These are phyloP conservation scores for Ancistrus triradiatus DNA, from an alignment of 2,113 vertebrate genomes.

Conservation along the genomic window DNA sequence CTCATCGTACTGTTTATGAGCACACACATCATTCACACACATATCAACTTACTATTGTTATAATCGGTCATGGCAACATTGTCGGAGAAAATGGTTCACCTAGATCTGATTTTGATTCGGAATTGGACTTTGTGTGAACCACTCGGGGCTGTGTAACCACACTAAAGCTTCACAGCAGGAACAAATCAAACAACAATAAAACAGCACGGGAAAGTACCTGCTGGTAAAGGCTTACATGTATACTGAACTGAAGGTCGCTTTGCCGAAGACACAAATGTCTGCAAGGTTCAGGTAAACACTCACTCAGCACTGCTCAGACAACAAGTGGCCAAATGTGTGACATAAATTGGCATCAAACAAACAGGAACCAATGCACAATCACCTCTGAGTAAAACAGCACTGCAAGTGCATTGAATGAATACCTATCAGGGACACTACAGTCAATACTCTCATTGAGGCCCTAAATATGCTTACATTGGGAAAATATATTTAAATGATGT, in stretches of 20 bases:
- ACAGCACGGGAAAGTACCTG: background rate
- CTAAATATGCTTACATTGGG: constrained; percentile 67
- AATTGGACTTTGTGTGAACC: background rate
- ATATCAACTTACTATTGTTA: background rate
- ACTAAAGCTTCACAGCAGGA: constrained; percentile 3
- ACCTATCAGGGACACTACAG: constrained; percentile 9
- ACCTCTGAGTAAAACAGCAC: constrained; percentile 21
- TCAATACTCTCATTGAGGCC: constrained; percentile 83
- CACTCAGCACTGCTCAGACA: constrained; percentile 6
- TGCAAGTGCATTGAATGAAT: constrained; percentile 64
- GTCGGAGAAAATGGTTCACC: no score
- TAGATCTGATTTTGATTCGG: no score
- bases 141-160: background rate
- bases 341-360: no score
- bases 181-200: no score
- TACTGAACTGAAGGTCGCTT: background rate
- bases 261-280: background rate
- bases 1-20: constrained; percentile 21
- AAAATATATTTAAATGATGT: no score
- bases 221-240: background rate
- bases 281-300: constrained; percentile 10
- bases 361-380: constrained; percentile 19
- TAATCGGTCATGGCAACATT: no score
- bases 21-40: background rate
- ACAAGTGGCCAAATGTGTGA: constrained; percentile 1